phyloP scores from a whole-genome alignment of 2,888 invertebrate species.

The Thalpophila matura region DNA sequence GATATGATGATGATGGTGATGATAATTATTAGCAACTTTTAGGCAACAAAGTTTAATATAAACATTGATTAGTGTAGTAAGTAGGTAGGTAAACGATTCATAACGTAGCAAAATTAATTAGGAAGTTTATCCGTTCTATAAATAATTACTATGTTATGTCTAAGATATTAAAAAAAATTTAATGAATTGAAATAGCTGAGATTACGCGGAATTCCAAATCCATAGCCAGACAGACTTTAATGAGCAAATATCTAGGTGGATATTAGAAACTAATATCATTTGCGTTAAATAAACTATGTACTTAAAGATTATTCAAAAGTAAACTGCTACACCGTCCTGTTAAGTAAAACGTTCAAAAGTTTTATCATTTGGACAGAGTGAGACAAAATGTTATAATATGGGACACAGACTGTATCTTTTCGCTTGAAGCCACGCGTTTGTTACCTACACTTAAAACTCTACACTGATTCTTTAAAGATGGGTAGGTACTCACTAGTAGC shows the following conservation, averaged over 20 bases:
- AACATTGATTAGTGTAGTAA: too few relatives aligned
- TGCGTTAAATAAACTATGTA: constrained; percentile 25
- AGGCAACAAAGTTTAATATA: too few relatives aligned
- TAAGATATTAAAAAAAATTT: too few relatives aligned
- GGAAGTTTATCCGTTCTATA: too few relatives aligned
- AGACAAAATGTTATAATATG: constrained; percentile 47
- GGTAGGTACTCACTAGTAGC: too few relatives aligned
- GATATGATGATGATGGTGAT: too few relatives aligned
- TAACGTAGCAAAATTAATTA: too few relatives aligned
- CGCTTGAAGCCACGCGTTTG: constrained; percentile 44
- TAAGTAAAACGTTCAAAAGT: constrained; percentile 36
- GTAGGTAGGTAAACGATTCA: too few relatives aligned
- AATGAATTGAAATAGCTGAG: too few relatives aligned
- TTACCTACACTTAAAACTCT: constrained; percentile 43
- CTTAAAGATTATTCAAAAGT: constrained; percentile 24
- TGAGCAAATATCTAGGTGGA: not conserved
- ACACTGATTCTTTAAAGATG: constrained; percentile 44
- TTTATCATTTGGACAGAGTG: constrained; percentile 34
- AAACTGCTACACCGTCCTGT: constrained; percentile 14
- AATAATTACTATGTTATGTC: too few relatives aligned
- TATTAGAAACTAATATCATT: constrained; percentile 9
- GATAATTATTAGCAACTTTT: too few relatives aligned
- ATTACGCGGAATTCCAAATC: not conserved
- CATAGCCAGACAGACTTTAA: not conserved
- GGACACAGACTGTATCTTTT: constrained; percentile 37